These are phyloP conservation scores for Nomada fucata DNA, from an alignment of 2,888 invertebrate genomes.

Conservation along the genomic window DNA sequence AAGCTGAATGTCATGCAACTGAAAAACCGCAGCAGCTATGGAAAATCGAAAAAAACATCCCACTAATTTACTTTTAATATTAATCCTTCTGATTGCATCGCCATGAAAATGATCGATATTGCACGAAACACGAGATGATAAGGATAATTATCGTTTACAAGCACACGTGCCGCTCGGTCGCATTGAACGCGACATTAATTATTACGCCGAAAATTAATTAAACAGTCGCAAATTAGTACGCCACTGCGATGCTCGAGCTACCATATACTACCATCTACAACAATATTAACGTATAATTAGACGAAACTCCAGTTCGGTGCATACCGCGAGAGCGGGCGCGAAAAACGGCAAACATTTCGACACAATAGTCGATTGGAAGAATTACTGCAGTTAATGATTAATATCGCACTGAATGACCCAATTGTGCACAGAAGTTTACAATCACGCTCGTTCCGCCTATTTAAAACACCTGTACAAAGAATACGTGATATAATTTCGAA, in stretches of 20 bases:
- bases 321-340: background rate
- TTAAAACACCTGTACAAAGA: constrained; percentile 52
- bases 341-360: background rate
- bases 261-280: background rate
- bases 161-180: background rate
- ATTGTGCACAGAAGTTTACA: constrained; percentile 41
- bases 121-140: background rate
- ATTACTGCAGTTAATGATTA: constrained; percentile 13
- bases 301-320: background rate
- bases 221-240: constrained; percentile 10
- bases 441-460: constrained; percentile 35
- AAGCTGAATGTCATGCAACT: too few relatives aligned
- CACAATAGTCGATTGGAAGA: background rate
- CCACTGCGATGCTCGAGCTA: background rate
- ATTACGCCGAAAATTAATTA: constrained; percentile 18
- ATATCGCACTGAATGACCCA: constrained; percentile 37
- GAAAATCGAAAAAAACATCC: too few relatives aligned
- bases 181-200: constrained; percentile 13
- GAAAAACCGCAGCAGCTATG: too few relatives aligned
- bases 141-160: constrained; percentile 15
- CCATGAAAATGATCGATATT: background rate
- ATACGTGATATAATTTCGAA: constrained; percentile 33
- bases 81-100: background rate
- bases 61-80: too few relatives aligned
- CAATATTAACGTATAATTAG: constrained; percentile 15